A percentile compares a stretch with the other conserved stretches of the same genome.
phyloP scores from a whole-genome alignment of 2,888 invertebrate genomes.

The Venusia cambrica region DNA sequence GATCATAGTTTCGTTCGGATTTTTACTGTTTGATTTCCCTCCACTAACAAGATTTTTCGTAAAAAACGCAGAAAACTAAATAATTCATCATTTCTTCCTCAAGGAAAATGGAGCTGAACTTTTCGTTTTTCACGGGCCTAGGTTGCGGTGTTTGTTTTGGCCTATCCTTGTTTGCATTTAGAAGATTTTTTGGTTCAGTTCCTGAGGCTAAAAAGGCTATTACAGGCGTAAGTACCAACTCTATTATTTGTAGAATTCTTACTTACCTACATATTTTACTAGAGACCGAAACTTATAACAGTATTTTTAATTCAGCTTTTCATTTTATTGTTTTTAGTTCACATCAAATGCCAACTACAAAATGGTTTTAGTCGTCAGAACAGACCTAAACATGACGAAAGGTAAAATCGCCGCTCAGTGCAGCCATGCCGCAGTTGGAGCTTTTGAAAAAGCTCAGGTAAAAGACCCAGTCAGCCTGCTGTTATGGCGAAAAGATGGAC shows the following conservation, averaged over 20 bases:
- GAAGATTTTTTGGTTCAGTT: conserved; percentile 47
- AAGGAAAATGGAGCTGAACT: conserved; percentile 63
- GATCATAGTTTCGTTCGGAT: too few relatives aligned
- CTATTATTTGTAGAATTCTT: not conserved
- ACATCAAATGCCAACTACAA: conserved; percentile 83
- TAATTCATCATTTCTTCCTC: conserved; percentile 48
- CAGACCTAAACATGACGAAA: conserved; percentile 96
- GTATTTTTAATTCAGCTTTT: too few relatives aligned
- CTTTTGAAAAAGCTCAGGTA: conserved; percentile 86
- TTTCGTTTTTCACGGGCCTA: conserved; percentile 63
- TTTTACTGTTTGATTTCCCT: too few relatives aligned
- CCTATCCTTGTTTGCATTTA: conserved; percentile 60
- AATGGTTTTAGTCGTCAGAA: conserved; percentile 92
- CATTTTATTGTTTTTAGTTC: conserved; percentile 56
- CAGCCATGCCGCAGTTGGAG: conserved; percentile 95
- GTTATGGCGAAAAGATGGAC: conserved; percentile 85
- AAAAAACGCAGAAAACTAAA: conserved; percentile 4
- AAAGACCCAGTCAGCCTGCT: conserved; percentile 82
- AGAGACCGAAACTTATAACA: too few relatives aligned
- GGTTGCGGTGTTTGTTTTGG: conserved; percentile 72
- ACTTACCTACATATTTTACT: too few relatives aligned
- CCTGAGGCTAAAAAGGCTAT: conserved; percentile 24
- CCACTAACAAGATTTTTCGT: too few relatives aligned
- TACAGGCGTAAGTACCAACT: conserved; percentile 19
- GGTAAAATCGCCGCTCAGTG: conserved; percentile 97